These are phyloP conservation scores for Leptopilina myrica DNA, from an alignment of 2,888 invertebrate species.

Conservation along the genomic window DNA sequence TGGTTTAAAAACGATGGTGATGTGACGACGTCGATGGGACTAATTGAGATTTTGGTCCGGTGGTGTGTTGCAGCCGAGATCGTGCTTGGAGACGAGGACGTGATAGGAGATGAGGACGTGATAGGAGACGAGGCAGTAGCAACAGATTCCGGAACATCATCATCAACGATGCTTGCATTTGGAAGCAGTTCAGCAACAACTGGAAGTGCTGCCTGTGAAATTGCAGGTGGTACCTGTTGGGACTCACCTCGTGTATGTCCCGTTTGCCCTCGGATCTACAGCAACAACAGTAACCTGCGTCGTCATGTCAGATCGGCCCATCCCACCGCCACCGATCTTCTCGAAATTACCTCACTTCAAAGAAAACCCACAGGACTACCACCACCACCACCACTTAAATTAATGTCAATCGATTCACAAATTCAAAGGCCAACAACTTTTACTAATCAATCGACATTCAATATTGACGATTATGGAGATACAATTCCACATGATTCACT, in stretches of 20 bases:
- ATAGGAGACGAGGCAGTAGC: no score
- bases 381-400: background rate
- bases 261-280: conserved; percentile 68
- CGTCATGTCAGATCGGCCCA: conserved; percentile 66
- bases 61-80: conserved; percentile 66
- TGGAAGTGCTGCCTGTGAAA: conserved; percentile 48
- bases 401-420: conserved; percentile 9
- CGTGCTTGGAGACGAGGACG: conserved; percentile 36
- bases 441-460: background rate
- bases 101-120: background rate
- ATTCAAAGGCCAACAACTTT: conserved; percentile 6
- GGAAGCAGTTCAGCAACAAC: conserved; percentile 46
- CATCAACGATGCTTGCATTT: conserved; percentile 40
- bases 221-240: conserved; percentile 65
- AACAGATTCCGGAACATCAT: conserved; percentile 34
- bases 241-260: conserved; percentile 70
- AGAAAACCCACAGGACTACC: conserved; percentile 46
- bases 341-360: conserved; percentile 65
- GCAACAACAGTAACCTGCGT: conserved; percentile 72
- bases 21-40: conserved; percentile 54
- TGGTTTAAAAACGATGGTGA: background rate
- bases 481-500: background rate
- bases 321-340: conserved; percentile 63
- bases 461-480: conserved; percentile 20
- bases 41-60: conserved; percentile 65